Evolutionary conservation across 2,888 invertebrate genomes (phyloP), one percentile per base, ranked within the genome.

Genomic region (Deladenus siricidicola): DNA sequence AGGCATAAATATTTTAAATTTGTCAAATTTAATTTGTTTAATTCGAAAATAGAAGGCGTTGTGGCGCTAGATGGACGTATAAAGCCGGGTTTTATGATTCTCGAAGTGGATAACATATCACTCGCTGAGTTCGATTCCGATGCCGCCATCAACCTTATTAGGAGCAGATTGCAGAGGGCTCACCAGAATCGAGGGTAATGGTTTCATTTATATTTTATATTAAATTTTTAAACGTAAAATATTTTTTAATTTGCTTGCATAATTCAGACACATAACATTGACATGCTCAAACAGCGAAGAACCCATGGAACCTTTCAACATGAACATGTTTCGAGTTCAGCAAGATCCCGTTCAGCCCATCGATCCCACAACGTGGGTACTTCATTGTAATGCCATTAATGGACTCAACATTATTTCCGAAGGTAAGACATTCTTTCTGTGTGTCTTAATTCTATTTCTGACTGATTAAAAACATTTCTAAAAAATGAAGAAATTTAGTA

Each of bases 21-120:
- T 14, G n/a, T 17, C 48, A 48, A 17, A 48, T 21, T 21, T 17
- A 17, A 42, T 17, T n/a, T 23, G 34, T n/a, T 47, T n/a, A n/a
- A n/a, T n/a, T n/a, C n/a, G n/a, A n/a, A n/a, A n/a, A n/a, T 21
- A 64, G 64, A 44, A n/a, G 43, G 59, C 21, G 17, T 67, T 21
- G 67, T 70, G 8, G 62, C 70, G 19, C 45, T 56, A 23, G 67
- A 67, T 42, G 70, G 68, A 6, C 53, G 67, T 17, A 70, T 67
- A 21, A 47, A 50, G 24, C 43, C 45, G 1, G 56, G 60, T 19
- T 62, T 51, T 45, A 50, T 70, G 17, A 58, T 67, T 10, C 45
- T 67, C 3, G 70, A 65, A 43, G 70, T 67, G 14, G 67, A 67
- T 24, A 62, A 57, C 30, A 26, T 48, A 23, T 24, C 57, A 4